Base-by-base conservation (phyloP, 2,797 vertebrate genomes). In the Sternotherus odoratus region DNA sequence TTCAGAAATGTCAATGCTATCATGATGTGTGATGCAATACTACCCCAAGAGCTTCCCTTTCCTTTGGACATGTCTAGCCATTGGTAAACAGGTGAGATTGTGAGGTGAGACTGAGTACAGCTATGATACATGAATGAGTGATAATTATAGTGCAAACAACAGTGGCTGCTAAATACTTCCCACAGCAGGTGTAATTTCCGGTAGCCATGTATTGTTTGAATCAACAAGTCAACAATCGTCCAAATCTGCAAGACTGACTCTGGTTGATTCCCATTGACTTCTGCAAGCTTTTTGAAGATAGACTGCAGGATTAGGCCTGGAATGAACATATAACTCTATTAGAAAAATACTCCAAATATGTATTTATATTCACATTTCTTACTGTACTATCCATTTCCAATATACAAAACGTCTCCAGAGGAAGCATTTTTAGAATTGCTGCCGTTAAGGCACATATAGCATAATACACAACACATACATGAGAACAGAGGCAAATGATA, bases 401-500 rank as follows among this genome's bases (percentile, higher is more conserved):
- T 17, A 33, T n/a, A 66, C 8, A 57, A 49, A 74, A 11, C 46
- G 46, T 56, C 49, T 88, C 6, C 85, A 79, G 19, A 33, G 53
- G n/a, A 88, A 85, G 8, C 17, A 36, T 54, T 48, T 74, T 90
- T 39, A 85, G 39, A 82, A 63, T 43, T 85, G 3, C 5, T 53
- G n/a, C 2, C 0, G 8, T 4, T 6, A 8, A 91, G 72, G 74
- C 72, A 79, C 10, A 88, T 81, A 88, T n/a, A 48, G 4, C 50
- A 63, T 9, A 6, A 12, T 75, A 33, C 36, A 79, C 53, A 51
- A 66, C 24, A 80, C 43, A 6, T 69, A 56, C 4, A 51, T 82
- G 90, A 53, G 46, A 87, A 78, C 33, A 72, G 26, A 51, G 57
- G 57, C 28, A 56, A 83, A 56, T 53, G 6, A 30, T 87, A 77